Conservation (phyloP, 2,797 vertebrate genomes). For the Ambastaia sidthimunki region DNA sequence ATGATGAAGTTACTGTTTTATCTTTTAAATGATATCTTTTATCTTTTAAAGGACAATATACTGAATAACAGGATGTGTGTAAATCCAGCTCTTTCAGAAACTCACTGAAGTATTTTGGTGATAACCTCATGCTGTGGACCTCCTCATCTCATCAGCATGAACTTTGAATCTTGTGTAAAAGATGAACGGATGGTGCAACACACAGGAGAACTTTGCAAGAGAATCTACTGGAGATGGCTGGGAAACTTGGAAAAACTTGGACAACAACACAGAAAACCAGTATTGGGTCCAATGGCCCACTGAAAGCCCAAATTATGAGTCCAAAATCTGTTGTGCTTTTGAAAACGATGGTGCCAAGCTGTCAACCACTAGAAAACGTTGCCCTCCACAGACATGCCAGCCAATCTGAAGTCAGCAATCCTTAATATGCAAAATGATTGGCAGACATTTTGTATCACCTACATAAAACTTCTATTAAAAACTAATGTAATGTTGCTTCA, state of each 20-base stretch:
- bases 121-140: slow-evolving; percentile 6
- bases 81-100: background rate
- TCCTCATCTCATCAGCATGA: background rate
- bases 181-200: slow-evolving; percentile 22
- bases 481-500: too few relatives aligned
- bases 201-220: slow-evolving; percentile 1
- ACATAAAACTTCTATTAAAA: too few relatives aligned
- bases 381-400: background rate
- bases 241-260: background rate
- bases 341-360: too few relatives aligned
- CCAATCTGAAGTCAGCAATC: background rate
- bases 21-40: too few relatives aligned
- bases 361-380: background rate
- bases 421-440: background rate
- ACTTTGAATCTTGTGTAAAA: slow-evolving; percentile 1
- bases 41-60: too few relatives aligned
- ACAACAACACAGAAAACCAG: background rate
- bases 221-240: slow-evolving; percentile 12
- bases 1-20: background rate
- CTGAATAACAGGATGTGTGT: background rate
- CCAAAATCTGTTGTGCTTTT: too few relatives aligned
- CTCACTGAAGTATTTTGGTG: background rate
- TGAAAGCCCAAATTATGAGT: background rate
- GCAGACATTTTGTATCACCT: too few relatives aligned
- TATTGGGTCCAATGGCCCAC: background rate